phyloP scores from a whole-genome alignment of 2,113 vertebrate genomes.

The Origma solitaria region DNA sequence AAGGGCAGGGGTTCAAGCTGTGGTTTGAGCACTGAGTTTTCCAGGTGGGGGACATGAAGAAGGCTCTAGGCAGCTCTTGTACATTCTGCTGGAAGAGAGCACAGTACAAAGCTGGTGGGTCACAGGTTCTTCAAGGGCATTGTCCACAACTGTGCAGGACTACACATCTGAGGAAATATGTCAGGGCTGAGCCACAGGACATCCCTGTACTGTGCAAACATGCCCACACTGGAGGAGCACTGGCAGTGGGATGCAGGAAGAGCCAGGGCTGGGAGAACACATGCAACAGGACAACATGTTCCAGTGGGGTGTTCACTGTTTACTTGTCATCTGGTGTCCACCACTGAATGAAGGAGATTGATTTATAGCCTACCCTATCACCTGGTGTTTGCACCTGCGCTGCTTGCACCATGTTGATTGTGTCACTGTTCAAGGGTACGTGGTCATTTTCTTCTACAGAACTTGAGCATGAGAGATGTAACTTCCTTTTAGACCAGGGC shows the following conservation, averaged over 20 bases:
- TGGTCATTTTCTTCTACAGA: background rate
- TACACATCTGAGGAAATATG: background rate
- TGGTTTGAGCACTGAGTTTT: background rate
- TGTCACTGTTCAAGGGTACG: accelerated
- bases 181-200: background rate
- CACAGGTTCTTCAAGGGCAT: background rate
- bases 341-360: background rate
- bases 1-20: background rate
- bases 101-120: background rate
- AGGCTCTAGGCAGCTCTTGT: background rate
- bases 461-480: background rate
- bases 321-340: background rate
- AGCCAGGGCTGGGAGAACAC: background rate
- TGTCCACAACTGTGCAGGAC: background rate
- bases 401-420: background rate
- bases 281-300: background rate
- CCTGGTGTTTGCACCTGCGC: background rate
- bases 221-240: background rate
- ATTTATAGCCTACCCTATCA: background rate
- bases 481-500: background rate
- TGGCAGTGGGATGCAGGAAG: background rate
- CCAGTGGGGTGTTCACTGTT: background rate
- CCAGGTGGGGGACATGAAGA: background rate
- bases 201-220: background rate
- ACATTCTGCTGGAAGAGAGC: background rate